Percentiles rank a stretch among this genome's conserved stretches.
These are phyloP conservation scores for Catharus bicknelli DNA, from an alignment of 2,113 vertebrate genomes.

Conservation along the genomic window DNA sequence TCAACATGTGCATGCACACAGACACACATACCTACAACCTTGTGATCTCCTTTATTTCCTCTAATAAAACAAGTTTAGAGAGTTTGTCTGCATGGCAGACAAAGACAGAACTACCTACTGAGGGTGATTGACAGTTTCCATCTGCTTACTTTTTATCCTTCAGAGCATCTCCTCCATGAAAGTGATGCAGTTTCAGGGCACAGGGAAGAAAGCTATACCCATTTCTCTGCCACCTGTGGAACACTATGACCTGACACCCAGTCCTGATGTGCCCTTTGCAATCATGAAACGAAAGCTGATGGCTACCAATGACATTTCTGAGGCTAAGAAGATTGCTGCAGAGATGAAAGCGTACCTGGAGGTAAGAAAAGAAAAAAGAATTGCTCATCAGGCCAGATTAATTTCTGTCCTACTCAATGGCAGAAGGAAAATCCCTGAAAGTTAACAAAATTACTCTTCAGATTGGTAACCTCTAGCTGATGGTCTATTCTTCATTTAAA, in stretches of 20 bases:
- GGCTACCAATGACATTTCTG: conserved; percentile 79
- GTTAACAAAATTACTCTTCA: neutral
- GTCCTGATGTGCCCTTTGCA: conserved; percentile 89
- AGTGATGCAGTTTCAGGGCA: conserved; percentile 88
- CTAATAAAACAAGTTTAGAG: neutral
- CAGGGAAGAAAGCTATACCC: conserved; percentile 52
- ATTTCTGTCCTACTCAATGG: neutral
- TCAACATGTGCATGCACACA: accelerated
- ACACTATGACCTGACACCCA: conserved; percentile 82
- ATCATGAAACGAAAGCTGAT: conserved; percentile 93
- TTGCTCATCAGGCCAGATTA: neutral
- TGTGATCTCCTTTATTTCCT: neutral
- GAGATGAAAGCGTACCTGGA: conserved; percentile 82
- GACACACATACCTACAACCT: neutral
- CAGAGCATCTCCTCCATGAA: conserved; percentile 92
- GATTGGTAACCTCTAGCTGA: neutral
- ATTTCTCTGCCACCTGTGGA: conserved; percentile 73
- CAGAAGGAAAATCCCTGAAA: neutral
- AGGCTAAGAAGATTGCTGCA: conserved; percentile 66
- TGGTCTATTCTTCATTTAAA: neutral
- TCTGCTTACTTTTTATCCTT: neutral
- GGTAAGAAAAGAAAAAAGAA: conserved; percentile 67
- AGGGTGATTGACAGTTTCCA: neutral
- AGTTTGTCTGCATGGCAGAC: neutral
- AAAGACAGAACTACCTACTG: neutral